These are phyloP conservation scores for Ernsta delagoae DNA, from an alignment of 2,888 invertebrate genomes.

Conservation along the genomic window DNA sequence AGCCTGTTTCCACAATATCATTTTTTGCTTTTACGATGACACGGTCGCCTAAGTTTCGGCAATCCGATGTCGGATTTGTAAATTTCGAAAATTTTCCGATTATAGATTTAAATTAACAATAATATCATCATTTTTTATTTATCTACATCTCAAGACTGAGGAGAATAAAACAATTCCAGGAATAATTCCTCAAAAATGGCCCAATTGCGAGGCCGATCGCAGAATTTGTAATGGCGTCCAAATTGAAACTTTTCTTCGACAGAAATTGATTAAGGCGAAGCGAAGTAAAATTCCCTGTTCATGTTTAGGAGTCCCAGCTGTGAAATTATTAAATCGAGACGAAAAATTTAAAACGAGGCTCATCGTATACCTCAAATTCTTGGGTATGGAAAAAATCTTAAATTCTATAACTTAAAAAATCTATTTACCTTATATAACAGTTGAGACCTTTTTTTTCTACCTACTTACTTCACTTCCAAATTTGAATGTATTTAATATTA, in stretches of 20 bases:
- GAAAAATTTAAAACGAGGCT: neutral
- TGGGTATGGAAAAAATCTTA: neutral
- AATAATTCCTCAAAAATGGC: conserved; percentile 38
- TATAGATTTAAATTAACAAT: no score
- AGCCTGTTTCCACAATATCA: no score
- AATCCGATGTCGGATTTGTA: no score
- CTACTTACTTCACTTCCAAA: neutral
- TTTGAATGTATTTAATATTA: neutral
- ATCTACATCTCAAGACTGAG: neutral
- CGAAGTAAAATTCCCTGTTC: conserved; percentile 52
- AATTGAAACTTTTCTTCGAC: conserved; percentile 70
- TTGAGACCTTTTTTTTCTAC: neutral
- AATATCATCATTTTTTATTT: no score
- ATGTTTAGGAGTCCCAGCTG: conserved; percentile 17
- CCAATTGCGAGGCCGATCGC: conserved; percentile 46
- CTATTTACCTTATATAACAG: no score
- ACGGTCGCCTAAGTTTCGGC: no score
- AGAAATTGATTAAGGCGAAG: conserved; percentile 65
- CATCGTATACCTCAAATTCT: neutral
- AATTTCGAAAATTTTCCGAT: no score
- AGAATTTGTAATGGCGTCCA: conserved; percentile 56
- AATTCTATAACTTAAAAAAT: neutral
- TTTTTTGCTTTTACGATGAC: no score
- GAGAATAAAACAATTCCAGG: neutral
- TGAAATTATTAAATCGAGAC: conserved; percentile 18